These are phyloP conservation scores for Rhyzopertha dominica DNA, from an alignment of 1,140 invertebrate species.

Conservation along the genomic window DNA sequence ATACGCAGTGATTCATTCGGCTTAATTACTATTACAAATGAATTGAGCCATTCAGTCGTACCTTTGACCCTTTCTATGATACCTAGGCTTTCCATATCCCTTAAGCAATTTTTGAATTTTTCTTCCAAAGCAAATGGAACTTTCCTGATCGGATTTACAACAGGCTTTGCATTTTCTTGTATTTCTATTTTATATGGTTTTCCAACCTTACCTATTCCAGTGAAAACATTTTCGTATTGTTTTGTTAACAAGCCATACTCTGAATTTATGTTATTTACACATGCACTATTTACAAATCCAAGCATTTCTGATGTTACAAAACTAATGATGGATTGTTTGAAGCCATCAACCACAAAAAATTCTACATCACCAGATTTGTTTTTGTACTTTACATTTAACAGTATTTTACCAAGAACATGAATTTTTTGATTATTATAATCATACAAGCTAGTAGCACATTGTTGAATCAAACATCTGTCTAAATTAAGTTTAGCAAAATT, in stretches of 20 bases:
- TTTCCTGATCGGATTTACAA: constrained; percentile 15
- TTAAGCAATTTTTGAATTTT: constrained; percentile 7
- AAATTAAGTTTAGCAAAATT: background rate
- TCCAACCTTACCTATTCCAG: constrained; percentile 3
- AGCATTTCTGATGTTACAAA: constrained; percentile 10
- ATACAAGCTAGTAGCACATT: background rate
- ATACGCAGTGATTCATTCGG: constrained; percentile 45
- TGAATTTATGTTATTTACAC: constrained; percentile 8
- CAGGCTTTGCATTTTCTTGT: constrained; percentile 9
- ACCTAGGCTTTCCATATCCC: background rate
- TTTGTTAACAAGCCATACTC: background rate
- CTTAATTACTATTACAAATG: constrained; percentile 47
- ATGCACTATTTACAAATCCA: constrained; percentile 10
- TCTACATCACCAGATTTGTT: constrained; percentile 12
- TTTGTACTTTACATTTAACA: constrained; percentile 7
- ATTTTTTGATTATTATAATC: constrained; percentile 1
- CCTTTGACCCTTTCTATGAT: constrained; percentile 22
- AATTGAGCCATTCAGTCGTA: constrained; percentile 48
- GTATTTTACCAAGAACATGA: background rate
- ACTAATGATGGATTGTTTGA: constrained; percentile 5
- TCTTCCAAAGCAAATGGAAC: constrained; percentile 11
- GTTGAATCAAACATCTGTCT: background rate
- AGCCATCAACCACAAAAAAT: constrained; percentile 13
- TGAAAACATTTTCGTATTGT: constrained; percentile 4
- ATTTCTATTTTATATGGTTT: constrained; percentile 11